Base-by-base conservation (phyloP, 2,888 invertebrate species). In the Anarsia innoxiella region DNA sequence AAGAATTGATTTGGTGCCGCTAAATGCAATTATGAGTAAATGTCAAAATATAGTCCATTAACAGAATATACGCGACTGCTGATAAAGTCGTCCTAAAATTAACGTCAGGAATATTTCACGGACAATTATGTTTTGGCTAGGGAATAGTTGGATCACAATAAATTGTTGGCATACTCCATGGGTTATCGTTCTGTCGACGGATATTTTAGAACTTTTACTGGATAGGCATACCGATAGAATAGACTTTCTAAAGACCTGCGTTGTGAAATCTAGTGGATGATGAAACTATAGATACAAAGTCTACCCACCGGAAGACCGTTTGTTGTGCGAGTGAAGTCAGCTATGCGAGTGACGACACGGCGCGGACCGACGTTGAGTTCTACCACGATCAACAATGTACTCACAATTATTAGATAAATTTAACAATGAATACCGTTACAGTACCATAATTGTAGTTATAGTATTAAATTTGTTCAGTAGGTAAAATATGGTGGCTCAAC, bases 401-500 rank as follows among this genome's bases (percentile, higher is more conserved):
- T 67, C 60, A n/a, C n/a, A 64, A 52, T 19, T 56, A 57, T 52
- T 50, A 48, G 50, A 48, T 47, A 40, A n/a, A n/a, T 44, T 31
- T 42, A 44, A 44, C 48, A 47, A 46, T 53, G 44, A 45, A 46
- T 49, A 53, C 49, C 49, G 52, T 48, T 52, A 49, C 42, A 42
- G 44, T 45, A 44, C 41, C 39, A 43, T 36, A 50, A 40, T 43
- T 55, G 39, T 48, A 45, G 29, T 39, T 48, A 42, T 60, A 65
- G 51, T 48, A 28, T 59, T 54, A 51, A 62, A 56, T 60, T 46
- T 46, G 51, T 63, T 63, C 62, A 55, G 59, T 68, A 60, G 59
- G 55, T 59, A 51, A 56, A 61, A 63, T n/a, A 56, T 61, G 63
- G 59, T 64, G 68, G 72, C 68, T 62, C 34, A 50, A 64, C 60